Evolutionary conservation across 2,888 invertebrate genomes (phyloP).

Genomic region (Adelphocoris suturalis): DNA sequence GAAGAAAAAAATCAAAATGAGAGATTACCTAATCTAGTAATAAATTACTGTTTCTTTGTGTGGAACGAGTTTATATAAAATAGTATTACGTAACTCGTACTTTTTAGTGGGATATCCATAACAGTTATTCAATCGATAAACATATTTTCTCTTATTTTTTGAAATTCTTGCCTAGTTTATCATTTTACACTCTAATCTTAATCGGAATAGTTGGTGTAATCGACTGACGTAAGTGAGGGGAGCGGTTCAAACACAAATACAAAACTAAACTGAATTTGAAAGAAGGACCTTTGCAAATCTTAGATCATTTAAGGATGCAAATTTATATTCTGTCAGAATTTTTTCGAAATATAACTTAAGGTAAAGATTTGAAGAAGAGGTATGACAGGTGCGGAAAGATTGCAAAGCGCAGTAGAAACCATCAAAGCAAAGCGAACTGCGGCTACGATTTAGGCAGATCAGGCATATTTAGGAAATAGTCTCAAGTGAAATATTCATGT

Average conservation of each 20-base stretch:
- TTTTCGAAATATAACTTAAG: background rate
- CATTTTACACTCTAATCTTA: background rate
- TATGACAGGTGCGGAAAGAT: background rate
- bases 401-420: background rate
- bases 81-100: background rate
- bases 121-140: constrained; percentile 3
- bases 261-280: background rate
- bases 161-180: background rate
- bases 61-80: constrained; percentile 23
- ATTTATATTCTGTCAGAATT: background rate
- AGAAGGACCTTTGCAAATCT: background rate
- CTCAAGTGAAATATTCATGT: too few relatives aligned
- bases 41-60: background rate
- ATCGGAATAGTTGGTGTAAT: background rate
- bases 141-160: constrained; percentile 3
- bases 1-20: background rate
- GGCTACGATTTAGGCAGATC: too few relatives aligned
- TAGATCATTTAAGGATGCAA: too few relatives aligned
- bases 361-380: background rate
- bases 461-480: too few relatives aligned
- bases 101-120: background rate
- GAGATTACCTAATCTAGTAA: background rate
- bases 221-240: background rate
- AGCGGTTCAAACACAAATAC: background rate
- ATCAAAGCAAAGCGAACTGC: background rate